Evolutionary conservation across 2,113 vertebrate genomes (phyloP).

Genomic region (Capreolus pygargus): DNA sequence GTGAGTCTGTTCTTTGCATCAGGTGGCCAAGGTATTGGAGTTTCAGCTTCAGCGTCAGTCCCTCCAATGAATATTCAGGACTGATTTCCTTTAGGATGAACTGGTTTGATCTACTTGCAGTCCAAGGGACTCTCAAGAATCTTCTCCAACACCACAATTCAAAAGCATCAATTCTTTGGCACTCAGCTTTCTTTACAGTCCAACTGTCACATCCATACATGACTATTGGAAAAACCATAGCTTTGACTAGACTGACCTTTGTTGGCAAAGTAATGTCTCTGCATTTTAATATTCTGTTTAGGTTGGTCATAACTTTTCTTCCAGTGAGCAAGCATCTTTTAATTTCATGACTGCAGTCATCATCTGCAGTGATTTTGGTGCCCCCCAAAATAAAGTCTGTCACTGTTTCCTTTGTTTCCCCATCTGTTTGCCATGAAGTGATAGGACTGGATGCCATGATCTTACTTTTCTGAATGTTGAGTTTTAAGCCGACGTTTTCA

Average conservation of each 20-base stretch:
- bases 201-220: neutral
- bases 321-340: neutral
- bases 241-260: neutral
- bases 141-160: neutral
- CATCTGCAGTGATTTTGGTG: neutral
- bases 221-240: neutral
- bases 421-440: neutral
- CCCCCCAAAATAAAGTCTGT: neutral
- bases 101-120: neutral
- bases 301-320: neutral
- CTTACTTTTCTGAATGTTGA: neutral
- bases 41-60: neutral
- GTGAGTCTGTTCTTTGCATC: neutral
- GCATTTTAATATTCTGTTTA: neutral
- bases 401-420: neutral
- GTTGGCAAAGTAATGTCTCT: neutral
- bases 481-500: neutral
- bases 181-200: neutral
- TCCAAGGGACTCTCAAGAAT: neutral
- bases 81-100: neutral
- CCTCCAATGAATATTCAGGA: neutral
- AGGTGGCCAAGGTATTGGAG: neutral
- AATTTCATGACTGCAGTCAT: neutral
- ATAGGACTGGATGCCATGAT: neutral
- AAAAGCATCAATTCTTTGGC: rapidly evolving